Evolutionary conservation across 1,140 invertebrate genomes (phyloP).

Genomic region (Thaumatotibia leucotreta): DNA sequence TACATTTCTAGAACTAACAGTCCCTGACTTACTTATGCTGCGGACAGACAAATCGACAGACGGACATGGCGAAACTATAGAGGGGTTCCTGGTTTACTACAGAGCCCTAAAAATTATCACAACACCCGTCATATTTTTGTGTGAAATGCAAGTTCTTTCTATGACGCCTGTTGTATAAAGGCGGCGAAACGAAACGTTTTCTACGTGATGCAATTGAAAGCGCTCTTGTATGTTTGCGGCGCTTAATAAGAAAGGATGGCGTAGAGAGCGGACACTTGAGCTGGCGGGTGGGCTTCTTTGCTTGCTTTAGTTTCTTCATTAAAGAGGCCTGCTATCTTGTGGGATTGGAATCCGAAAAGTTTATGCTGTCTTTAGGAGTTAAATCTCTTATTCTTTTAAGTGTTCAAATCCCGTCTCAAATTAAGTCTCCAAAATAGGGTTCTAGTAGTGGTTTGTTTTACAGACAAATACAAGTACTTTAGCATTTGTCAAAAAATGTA

Average conservation of each 20-base stretch:
- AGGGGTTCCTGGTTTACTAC: no score
- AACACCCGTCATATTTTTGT: not conserved
- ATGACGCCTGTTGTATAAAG: not conserved
- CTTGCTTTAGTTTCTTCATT: not conserved
- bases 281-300: not conserved
- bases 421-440: no score
- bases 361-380: not conserved
- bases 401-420: no score
- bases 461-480: no score
- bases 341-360: not conserved
- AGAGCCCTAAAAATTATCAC: no score
- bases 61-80: no score
- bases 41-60: no score
- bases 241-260: not conserved
- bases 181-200: not conserved
- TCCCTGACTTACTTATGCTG: no score
- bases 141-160: not conserved
- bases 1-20: no score
- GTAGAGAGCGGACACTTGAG: not conserved
- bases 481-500: no score
- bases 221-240: not conserved
- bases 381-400: no score
- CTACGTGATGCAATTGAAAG: not conserved
- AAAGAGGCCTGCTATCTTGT: not conserved
- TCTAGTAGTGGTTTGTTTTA: no score